Conservation (phyloP, 2,113 vertebrate genomes). For the Oophaga pumilio region DNA sequence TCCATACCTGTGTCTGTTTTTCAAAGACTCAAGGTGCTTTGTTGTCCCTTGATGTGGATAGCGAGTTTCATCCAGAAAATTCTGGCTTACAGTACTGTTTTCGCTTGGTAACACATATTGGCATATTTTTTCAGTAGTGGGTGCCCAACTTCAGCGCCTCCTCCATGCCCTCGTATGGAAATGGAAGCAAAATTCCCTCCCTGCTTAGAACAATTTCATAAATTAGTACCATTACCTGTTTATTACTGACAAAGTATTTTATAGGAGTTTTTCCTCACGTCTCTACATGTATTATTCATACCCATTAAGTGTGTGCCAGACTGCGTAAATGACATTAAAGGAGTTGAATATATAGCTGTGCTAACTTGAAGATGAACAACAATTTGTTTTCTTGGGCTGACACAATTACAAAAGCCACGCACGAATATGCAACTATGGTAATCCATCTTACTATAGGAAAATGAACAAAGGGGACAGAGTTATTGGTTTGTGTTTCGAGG, state of each 20-base stretch:
- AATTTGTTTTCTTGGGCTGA: constrained; percentile 14
- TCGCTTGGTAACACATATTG: background rate
- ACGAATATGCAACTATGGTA: background rate
- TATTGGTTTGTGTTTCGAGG: constrained; percentile 16
- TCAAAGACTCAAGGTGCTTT: constrained; percentile 19
- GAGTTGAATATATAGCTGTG: background rate
- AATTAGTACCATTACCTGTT: constrained; percentile 15
- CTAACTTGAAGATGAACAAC: constrained; percentile 5
- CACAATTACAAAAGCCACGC: background rate
- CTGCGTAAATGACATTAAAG: constrained; percentile 4
- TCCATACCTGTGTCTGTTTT: constrained; percentile 13
- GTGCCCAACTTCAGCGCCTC: background rate
- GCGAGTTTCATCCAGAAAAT: constrained; percentile 24
- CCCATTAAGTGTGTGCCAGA: background rate
- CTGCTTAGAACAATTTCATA: background rate
- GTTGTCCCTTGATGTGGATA: background rate
- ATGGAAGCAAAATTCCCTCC: background rate
- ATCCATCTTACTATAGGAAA: constrained; percentile 14
- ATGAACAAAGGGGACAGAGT: constrained; percentile 13
- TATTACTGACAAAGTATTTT: background rate
- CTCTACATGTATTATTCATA: constrained; percentile 31
- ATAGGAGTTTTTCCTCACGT: background rate
- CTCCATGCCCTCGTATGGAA: background rate
- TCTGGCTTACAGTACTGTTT: constrained; percentile 9
- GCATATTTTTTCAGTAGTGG: background rate